These are phyloP conservation scores for Pachycephus smyrnensis DNA, from an alignment of 2,888 invertebrate genomes.

Conservation along the genomic window DNA sequence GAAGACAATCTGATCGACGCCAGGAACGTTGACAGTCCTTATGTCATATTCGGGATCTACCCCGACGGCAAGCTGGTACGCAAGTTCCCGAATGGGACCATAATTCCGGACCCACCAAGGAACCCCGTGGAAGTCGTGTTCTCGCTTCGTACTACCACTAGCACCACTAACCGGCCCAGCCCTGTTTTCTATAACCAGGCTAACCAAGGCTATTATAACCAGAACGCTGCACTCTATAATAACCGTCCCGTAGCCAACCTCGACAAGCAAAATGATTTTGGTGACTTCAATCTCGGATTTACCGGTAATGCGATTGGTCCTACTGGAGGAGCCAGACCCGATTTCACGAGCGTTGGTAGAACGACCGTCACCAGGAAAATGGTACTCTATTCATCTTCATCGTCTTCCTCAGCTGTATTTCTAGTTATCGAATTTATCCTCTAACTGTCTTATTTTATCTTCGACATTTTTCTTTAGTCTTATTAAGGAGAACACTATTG, in stretches of 20 bases:
- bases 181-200: slow-evolving; percentile 49
- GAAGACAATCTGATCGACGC: slow-evolving; percentile 75
- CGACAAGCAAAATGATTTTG: slow-evolving; percentile 49
- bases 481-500: slow-evolving; percentile 11
- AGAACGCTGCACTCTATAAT: slow-evolving; percentile 53
- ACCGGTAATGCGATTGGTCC: slow-evolving; percentile 57
- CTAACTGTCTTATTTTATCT: slow-evolving; percentile 9
- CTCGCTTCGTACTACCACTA: slow-evolving; percentile 61
- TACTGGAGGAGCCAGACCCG: slow-evolving; percentile 45
- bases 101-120: slow-evolving; percentile 74
- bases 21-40: slow-evolving; percentile 78
- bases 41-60: slow-evolving; percentile 80
- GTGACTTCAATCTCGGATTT: slow-evolving; percentile 59
- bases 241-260: slow-evolving; percentile 50
- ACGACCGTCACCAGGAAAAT: slow-evolving; percentile 54
- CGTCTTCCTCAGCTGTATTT: slow-evolving; percentile 17
- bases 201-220: slow-evolving; percentile 54
- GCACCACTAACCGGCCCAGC: slow-evolving; percentile 59
- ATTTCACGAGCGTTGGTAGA: slow-evolving; percentile 51
- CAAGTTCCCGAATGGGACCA: slow-evolving; percentile 84
- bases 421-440: slow-evolving; percentile 2
- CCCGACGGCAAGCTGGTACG: slow-evolving; percentile 84
- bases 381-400: slow-evolving; percentile 56
- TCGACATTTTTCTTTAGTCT: slow-evolving; percentile 11
- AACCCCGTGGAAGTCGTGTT: slow-evolving; percentile 65